These are phyloP conservation scores for Leptestheria dahalacensis DNA, from an alignment of 1,140 invertebrate genomes.

Conservation along the genomic window DNA sequence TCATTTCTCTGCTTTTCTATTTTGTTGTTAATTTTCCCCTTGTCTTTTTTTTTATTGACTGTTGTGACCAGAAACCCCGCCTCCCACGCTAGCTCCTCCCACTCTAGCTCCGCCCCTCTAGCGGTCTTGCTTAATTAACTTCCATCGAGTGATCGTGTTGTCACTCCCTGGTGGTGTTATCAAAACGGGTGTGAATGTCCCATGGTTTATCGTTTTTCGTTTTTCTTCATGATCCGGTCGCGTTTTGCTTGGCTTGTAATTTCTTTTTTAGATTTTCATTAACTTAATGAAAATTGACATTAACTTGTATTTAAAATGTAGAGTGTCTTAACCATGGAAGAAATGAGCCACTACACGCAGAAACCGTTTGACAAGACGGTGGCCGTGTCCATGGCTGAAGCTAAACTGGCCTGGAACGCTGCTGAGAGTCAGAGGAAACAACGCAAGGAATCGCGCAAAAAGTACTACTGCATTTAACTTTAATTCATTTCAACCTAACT, in stretches of 20 bases:
- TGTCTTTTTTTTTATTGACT: neutral
- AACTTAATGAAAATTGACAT: no score
- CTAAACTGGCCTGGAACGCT: constrained; percentile 35
- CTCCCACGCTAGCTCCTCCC: no score
- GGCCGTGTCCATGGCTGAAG: constrained; percentile 37
- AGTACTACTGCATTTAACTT: neutral
- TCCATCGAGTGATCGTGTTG: no score
- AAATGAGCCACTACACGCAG: constrained; percentile 27
- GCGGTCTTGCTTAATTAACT: no score
- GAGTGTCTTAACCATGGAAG: constrained; percentile 33
- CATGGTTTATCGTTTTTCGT: no score
- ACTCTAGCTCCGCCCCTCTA: no score
- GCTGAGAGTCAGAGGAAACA: constrained; percentile 19
- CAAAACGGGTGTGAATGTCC: no score
- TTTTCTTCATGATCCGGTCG: no score
- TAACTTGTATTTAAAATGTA: constrained; percentile 18
- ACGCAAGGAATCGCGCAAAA: constrained; percentile 22
- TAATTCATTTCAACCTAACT: constrained; percentile 18
- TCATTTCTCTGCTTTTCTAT: neutral
- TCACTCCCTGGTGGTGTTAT: no score
- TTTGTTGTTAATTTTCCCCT: neutral
- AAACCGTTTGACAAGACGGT: constrained; percentile 32
- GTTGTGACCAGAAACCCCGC: neutral
- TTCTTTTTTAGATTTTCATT: no score
- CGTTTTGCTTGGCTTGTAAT: no score